A percentile compares a stretch with the other conserved stretches of the same genome.
These are phyloP conservation scores for Pyrrhia umbra DNA, from an alignment of 2,888 invertebrate genomes.

Conservation along the genomic window DNA sequence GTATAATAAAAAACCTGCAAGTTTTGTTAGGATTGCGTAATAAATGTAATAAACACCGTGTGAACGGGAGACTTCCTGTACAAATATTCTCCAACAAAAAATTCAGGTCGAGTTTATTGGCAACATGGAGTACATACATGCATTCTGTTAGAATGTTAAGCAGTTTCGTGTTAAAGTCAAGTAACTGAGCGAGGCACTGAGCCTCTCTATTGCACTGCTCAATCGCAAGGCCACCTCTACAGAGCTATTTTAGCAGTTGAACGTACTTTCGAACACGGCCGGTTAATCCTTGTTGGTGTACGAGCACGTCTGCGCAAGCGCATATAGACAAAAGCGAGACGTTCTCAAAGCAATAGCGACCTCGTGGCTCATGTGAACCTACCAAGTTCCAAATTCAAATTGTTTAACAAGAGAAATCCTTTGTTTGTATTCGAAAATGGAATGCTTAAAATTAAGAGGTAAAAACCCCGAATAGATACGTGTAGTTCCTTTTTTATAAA, in stretches of 20 bases:
- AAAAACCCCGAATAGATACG: conserved; percentile 31
- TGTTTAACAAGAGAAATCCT: conserved; percentile 78
- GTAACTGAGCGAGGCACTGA: conserved; percentile 73
- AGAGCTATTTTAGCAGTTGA: conserved; percentile 34
- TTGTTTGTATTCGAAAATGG: conserved; percentile 77
- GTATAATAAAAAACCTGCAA: conserved; percentile 56
- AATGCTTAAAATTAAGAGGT: conserved; percentile 67
- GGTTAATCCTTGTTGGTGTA: conserved; percentile 75
- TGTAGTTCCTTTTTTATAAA: conserved; percentile 34
- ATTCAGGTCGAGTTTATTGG: conserved; percentile 87
- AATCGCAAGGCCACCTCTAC: conserved; percentile 50
- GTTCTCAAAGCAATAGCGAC: conserved; percentile 82
- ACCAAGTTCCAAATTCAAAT: conserved; percentile 79
- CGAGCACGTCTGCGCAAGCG: conserved; percentile 72
- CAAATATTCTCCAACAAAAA: conserved; percentile 80
- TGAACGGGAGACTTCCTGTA: conserved; percentile 81
- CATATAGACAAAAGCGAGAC: conserved; percentile 82
- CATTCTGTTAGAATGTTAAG: conserved; percentile 87
- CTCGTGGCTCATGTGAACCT: conserved; percentile 79
- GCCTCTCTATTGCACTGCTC: conserved; percentile 64
- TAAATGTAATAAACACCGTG: conserved; percentile 70
- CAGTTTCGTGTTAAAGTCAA: conserved; percentile 83
- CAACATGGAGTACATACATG: conserved; percentile 75
- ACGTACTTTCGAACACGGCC: conserved; percentile 62
- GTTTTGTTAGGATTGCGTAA: conserved; percentile 55